These are phyloP conservation scores for Periophthalmus magnuspinnatus DNA, from an alignment of 2,797 vertebrate species.

Conservation along the genomic window DNA sequence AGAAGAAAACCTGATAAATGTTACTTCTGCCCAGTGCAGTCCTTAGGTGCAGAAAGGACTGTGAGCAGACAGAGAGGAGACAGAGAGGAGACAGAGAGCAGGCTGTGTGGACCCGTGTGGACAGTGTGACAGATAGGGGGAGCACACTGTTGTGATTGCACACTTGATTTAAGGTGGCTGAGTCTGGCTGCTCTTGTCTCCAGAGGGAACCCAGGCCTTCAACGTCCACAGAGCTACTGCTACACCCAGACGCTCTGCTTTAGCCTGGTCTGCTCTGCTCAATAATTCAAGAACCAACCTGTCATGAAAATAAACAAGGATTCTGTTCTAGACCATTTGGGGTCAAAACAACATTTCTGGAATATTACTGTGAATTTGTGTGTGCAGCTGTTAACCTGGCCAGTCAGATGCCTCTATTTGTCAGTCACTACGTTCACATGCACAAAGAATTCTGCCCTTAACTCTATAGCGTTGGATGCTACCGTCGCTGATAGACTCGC, in stretches of 20 bases:
- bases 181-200: constrained; percentile 9
- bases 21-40: not conserved
- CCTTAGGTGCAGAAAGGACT: not conserved
- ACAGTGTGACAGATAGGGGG: not conserved
- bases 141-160: not conserved
- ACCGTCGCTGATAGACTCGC: too few relatives aligned
- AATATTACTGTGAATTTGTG: not conserved
- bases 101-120: too few relatives aligned
- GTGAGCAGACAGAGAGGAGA: not conserved
- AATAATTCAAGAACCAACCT: constrained; percentile 26
- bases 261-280: not conserved
- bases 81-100: not conserved
- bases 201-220: constrained; percentile 12
- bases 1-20: not conserved
- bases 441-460: too few relatives aligned
- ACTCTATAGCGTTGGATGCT: too few relatives aligned
- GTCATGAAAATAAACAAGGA: constrained; percentile 2
- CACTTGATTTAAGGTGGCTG: constrained; percentile 9
- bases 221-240: not conserved
- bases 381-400: too few relatives aligned
- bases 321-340: not conserved
- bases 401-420: too few relatives aligned
- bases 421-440: too few relatives aligned
- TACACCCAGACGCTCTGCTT: not conserved
- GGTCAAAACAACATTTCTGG: not conserved